A percentile compares a stretch with the other conserved stretches of the same genome.
Evolutionary conservation across 2,113 vertebrate genomes (phyloP).

Genomic region (human): GRCh38 chr22:41579001-41579500

Average conservation of each 20-base stretch:
- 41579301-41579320: neutral
- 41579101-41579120: accelerated
- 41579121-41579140: neutral
- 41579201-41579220: neutral
- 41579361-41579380: neutral
- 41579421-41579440: neutral
- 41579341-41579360: accelerated
- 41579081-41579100: neutral
- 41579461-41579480: neutral
- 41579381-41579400: neutral
- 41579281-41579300: neutral
- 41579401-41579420: neutral
- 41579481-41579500: no score
- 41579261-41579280: accelerated
- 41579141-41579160: neutral
- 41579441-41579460: neutral
- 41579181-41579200: neutral
- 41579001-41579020: neutral
- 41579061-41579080: neutral
- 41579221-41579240: neutral
- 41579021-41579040: neutral
- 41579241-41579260: neutral
- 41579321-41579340: neutral
- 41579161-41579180: neutral
- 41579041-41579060: neutral